These are phyloP conservation scores for Paedocypris sp. DNA, from an alignment of 2,113 vertebrate genomes.

Conservation along the genomic window DNA sequence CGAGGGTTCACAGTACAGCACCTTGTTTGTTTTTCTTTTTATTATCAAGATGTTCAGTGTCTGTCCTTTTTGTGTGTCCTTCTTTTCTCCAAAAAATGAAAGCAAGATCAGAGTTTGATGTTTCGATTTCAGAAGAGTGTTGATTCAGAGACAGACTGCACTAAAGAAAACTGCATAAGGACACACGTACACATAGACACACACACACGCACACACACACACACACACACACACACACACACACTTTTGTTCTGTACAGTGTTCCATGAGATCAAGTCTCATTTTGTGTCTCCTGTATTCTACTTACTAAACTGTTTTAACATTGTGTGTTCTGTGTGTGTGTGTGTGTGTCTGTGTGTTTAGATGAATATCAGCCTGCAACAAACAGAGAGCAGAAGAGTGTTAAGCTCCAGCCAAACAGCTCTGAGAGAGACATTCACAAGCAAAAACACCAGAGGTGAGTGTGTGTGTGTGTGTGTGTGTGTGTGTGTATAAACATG, in stretches of 20 bases:
- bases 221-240: background rate
- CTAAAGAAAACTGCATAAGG: too few relatives aligned
- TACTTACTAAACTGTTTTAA: conserved; percentile 36
- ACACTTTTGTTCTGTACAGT: conserved; percentile 41
- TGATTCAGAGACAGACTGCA: conserved; percentile 55
- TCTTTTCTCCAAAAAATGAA: background rate
- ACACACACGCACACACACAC: too few relatives aligned
- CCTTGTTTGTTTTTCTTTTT: too few relatives aligned
- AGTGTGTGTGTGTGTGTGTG: conserved; percentile 9
- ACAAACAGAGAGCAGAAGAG: background rate
- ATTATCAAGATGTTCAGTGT: background rate
- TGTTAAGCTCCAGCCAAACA: background rate
- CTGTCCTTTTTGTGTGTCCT: background rate
- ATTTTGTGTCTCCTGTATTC: background rate
- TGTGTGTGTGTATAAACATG: too few relatives aligned
- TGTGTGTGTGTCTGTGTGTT: conserved; percentile 38
- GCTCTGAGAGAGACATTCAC: background rate
- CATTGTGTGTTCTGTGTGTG: conserved; percentile 1
- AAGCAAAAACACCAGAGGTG: conserved; percentile 1
- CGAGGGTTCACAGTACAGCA: too few relatives aligned
- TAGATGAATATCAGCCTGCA: conserved; percentile 17
- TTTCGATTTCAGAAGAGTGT: conserved; percentile 57
- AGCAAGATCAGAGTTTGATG: conserved; percentile 51
- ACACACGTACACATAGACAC: too few relatives aligned
- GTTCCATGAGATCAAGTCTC: conserved; percentile 45